A percentile compares a stretch with the other conserved stretches of the same genome.
Conservation (phyloP, 2,113 vertebrate genomes). For the Glaucidium brasilianum region DNA sequence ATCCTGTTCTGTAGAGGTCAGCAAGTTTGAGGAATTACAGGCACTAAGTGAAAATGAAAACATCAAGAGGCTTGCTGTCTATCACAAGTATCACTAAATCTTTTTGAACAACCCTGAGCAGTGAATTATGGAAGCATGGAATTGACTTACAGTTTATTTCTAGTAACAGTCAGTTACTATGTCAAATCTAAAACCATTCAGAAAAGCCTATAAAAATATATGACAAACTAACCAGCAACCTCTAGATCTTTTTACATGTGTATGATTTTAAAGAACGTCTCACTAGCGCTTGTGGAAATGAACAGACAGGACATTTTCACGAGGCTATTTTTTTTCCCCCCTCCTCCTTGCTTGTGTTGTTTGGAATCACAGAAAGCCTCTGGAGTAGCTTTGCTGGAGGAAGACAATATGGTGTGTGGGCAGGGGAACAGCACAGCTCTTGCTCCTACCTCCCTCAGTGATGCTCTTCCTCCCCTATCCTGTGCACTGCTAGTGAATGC, state of each 20-base stretch:
- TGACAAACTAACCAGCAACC: constrained; percentile 77
- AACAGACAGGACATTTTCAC: background rate
- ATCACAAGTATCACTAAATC: constrained; percentile 79
- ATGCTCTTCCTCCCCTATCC: background rate
- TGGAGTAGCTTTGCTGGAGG: constrained; percentile 36
- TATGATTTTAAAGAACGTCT: constrained; percentile 67
- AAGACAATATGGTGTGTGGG: constrained; percentile 56
- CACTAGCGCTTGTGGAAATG: constrained; percentile 47
- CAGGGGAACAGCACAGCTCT: background rate
- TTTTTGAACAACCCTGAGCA: constrained; percentile 78
- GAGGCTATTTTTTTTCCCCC: background rate
- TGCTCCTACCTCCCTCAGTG: background rate
- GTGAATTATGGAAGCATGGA: constrained; percentile 82
- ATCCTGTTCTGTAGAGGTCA: constrained; percentile 67
- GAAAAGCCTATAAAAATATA: constrained; percentile 81
- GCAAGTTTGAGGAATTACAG: constrained; percentile 71
- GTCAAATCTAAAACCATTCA: constrained; percentile 82
- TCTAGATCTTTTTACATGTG: constrained; percentile 76
- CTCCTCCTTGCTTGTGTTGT: background rate
- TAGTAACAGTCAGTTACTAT: constrained; percentile 82
- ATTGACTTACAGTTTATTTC: constrained; percentile 85
- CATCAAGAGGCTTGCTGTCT: constrained; percentile 74
- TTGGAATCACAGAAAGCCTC: constrained; percentile 33
- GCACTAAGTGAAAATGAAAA: constrained; percentile 71
- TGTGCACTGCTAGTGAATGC: fast-evolving